phyloP scores from a whole-genome alignment of 2,113 vertebrate species.

The Cathartes aura region DNA sequence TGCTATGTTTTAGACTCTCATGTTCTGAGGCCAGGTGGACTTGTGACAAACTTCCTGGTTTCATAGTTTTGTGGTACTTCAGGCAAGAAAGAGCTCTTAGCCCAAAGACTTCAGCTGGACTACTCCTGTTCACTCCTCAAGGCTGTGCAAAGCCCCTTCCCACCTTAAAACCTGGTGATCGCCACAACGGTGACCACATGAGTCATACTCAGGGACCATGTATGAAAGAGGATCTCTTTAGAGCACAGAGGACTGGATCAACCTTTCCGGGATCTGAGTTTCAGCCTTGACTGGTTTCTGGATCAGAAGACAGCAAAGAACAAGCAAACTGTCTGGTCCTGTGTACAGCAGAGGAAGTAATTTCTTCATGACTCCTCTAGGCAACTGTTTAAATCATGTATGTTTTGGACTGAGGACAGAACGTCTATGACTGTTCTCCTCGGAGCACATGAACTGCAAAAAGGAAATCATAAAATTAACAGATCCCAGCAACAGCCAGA shows the following conservation, averaged over 20 bases:
- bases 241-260: not conserved
- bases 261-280: not conserved
- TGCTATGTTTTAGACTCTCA: not conserved
- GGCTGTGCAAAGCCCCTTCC: not conserved
- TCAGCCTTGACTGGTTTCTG: not conserved
- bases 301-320: not conserved
- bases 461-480: not conserved
- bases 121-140: not conserved
- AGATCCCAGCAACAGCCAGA: not conserved
- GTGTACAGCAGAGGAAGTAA: not conserved
- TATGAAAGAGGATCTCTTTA: not conserved
- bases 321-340: not conserved
- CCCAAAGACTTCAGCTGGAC: not conserved
- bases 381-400: not conserved
- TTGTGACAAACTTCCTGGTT: not conserved
- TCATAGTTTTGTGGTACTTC: not conserved
- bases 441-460: not conserved
- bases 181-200: not conserved
- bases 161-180: not conserved
- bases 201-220: not conserved
- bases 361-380: not conserved
- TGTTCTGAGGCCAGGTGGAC: not conserved
- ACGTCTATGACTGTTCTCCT: not conserved
- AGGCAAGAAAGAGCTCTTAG: not conserved
- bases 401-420: not conserved